Percentiles rank a stretch among this genome's conserved stretches.
phyloP scores from a whole-genome alignment of 2,113 vertebrate species.

The Macrotis lagotis region DNA sequence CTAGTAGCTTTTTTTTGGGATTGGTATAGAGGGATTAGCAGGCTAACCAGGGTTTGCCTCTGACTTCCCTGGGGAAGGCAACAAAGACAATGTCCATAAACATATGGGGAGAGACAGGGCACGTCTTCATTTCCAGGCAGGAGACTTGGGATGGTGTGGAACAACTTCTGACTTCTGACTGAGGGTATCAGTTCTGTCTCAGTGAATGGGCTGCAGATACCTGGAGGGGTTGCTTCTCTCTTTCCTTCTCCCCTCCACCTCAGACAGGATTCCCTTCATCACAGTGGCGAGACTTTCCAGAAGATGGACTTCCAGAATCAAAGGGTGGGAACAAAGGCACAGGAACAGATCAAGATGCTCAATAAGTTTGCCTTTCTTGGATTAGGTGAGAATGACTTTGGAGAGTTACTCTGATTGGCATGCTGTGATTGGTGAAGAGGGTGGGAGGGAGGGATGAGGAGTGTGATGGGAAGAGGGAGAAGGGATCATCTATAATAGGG shows the following conservation, averaged over 20 bases:
- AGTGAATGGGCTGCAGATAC: slow-evolving; percentile 72
- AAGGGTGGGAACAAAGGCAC: slow-evolving; percentile 81
- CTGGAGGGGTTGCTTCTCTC: slow-evolving; percentile 58
- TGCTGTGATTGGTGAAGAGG: not conserved
- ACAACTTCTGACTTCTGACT: slow-evolving; percentile 71
- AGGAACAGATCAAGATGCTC: slow-evolving; percentile 86
- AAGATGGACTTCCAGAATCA: slow-evolving; percentile 87
- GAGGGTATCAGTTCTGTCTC: slow-evolving; percentile 35
- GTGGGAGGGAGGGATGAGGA: not conserved
- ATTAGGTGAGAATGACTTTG: slow-evolving; percentile 80
- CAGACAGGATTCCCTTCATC: slow-evolving; percentile 82
- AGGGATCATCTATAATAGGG: not conserved
- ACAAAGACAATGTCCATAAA: slow-evolving; percentile 77
- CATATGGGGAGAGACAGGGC: slow-evolving; percentile 80
- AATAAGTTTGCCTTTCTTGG: slow-evolving; percentile 85
- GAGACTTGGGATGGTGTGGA: slow-evolving; percentile 65
- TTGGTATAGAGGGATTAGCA: not conserved
- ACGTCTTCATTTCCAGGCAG: slow-evolving; percentile 67
- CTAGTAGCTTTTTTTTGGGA: not conserved
- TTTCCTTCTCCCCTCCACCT: not conserved
- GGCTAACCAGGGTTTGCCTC: not conserved
- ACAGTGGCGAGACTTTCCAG: slow-evolving; percentile 91
- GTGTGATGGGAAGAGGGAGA: not conserved
- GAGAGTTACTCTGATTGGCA: not conserved
- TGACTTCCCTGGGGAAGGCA: slow-evolving; percentile 64